Percentiles rank a stretch among this genome's conserved stretches.
phyloP scores from a whole-genome alignment of 1,140 invertebrate genomes.

The Tetragnatha versicolor region DNA sequence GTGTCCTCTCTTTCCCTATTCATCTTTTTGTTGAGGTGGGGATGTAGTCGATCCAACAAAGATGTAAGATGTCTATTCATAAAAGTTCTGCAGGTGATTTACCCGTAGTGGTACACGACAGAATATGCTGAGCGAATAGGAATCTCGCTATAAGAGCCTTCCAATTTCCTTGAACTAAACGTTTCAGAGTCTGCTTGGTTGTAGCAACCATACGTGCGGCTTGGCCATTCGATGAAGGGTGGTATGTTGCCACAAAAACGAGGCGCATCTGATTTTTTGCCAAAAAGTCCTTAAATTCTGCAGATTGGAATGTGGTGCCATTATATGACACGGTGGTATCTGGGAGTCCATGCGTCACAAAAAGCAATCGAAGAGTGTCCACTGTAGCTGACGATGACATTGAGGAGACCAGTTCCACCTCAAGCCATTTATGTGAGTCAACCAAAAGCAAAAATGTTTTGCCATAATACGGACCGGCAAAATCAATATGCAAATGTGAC shows the following conservation, averaged over 20 bases:
- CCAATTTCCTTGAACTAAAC: too few species aligned
- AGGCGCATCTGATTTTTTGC: neutral
- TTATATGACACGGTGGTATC: neutral
- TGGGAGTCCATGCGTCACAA: neutral
- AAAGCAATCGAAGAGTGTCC: neutral
- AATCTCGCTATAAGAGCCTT: too few species aligned
- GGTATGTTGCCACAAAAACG: neutral
- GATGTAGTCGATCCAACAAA: neutral
- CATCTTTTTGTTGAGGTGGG: neutral
- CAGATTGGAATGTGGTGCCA: neutral
- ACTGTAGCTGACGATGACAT: neutral
- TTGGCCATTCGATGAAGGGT: neutral
- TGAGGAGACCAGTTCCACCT: neutral
- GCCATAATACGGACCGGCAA: neutral
- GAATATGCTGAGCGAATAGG: too few species aligned
- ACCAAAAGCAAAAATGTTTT: neutral
- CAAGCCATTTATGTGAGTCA: neutral
- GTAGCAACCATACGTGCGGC: neutral
- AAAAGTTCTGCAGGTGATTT: neutral
- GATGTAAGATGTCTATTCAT: neutral
- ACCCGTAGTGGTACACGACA: too few species aligned
- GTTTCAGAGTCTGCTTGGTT: too few species aligned
- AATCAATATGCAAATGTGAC: neutral
- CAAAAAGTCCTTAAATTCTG: neutral
- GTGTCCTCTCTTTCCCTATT: too few species aligned